Conservation (phyloP, 1,140 invertebrate species). For the Oryzaephilus surinamensis region DNA sequence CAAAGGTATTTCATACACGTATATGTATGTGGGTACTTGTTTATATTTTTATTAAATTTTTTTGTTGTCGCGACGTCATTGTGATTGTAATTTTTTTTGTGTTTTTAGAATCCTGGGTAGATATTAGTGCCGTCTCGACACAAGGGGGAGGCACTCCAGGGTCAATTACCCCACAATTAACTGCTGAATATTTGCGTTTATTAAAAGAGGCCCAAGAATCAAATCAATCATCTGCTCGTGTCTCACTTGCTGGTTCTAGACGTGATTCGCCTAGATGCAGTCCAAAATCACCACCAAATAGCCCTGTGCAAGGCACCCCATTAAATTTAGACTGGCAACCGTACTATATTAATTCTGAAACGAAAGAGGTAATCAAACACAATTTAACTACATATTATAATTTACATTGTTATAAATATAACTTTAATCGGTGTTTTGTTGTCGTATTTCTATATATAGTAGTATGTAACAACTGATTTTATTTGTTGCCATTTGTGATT, state of each 20-base stretch:
- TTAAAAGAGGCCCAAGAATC: slow-evolving; percentile 81
- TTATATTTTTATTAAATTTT: slow-evolving; percentile 4
- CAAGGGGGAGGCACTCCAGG: slow-evolving; percentile 50
- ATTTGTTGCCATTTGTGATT: too few relatives aligned
- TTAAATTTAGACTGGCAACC: slow-evolving; percentile 35
- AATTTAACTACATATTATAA: too few relatives aligned
- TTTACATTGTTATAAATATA: too few relatives aligned
- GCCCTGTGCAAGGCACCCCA: slow-evolving; percentile 47
- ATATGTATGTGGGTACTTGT: slow-evolving; percentile 7
- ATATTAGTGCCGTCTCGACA: slow-evolving; percentile 42
- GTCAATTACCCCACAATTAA: slow-evolving; percentile 53
- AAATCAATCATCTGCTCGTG: slow-evolving; percentile 70
- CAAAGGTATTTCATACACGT: not conserved
- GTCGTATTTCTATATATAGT: too few relatives aligned
- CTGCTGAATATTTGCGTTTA: slow-evolving; percentile 64
- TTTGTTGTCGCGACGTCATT: slow-evolving; percentile 11
- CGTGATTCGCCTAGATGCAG: slow-evolving; percentile 46
- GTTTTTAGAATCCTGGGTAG: slow-evolving; percentile 76
- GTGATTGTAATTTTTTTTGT: slow-evolving; percentile 6
- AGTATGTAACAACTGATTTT: too few relatives aligned
- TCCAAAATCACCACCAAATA: slow-evolving; percentile 84
- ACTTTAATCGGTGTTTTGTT: too few relatives aligned
- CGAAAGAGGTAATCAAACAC: slow-evolving; percentile 30
- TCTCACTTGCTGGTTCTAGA: slow-evolving; percentile 70
- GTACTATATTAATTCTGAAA: slow-evolving; percentile 35